Evolutionary conservation across 2,888 invertebrate genomes (phyloP).

Genomic region (Aquatica leii): DNA sequence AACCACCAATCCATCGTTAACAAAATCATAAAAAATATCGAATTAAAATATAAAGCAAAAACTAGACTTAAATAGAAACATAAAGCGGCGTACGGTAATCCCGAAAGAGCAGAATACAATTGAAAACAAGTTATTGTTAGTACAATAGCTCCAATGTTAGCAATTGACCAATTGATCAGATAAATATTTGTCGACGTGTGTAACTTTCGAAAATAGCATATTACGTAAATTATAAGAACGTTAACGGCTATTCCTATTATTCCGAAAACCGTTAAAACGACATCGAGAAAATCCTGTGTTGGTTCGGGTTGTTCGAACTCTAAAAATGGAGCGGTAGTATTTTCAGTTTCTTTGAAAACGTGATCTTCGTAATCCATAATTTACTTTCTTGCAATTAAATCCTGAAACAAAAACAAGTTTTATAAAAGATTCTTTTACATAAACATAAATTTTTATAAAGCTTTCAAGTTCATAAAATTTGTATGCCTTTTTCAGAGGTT

Average conservation of each 20-base stretch:
- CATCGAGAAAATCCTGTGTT: conserved; percentile 15
- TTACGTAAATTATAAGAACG: conserved; percentile 25
- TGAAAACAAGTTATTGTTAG: conserved; percentile 24
- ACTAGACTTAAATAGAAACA: conserved; percentile 29
- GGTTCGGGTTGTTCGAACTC: not conserved
- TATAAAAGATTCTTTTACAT: not conserved
- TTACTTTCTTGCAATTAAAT: not conserved
- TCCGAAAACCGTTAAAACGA: conserved; percentile 17
- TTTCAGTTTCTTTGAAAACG: conserved; percentile 21
- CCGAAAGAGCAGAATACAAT: conserved; percentile 6
- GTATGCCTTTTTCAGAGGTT: not conserved
- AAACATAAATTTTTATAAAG: conserved; percentile 3
- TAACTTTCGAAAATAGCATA: conserved; percentile 28
- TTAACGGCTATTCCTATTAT: conserved; percentile 23
- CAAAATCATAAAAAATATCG: conserved; percentile 25
- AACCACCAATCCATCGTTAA: conserved; percentile 28
- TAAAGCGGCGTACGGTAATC: conserved; percentile 16
- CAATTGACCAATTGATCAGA: conserved; percentile 31
- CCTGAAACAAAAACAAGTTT: conserved; percentile 4
- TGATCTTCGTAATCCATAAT: conserved; percentile 30
- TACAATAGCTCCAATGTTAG: conserved; percentile 24
- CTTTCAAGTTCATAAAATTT: conserved; percentile 3
- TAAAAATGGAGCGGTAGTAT: not conserved
- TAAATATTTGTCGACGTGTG: conserved; percentile 28
- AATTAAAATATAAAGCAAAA: conserved; percentile 21